These are phyloP conservation scores for Bradysia coprophila DNA, from an alignment of 1,140 invertebrate genomes.

Conservation along the genomic window DNA sequence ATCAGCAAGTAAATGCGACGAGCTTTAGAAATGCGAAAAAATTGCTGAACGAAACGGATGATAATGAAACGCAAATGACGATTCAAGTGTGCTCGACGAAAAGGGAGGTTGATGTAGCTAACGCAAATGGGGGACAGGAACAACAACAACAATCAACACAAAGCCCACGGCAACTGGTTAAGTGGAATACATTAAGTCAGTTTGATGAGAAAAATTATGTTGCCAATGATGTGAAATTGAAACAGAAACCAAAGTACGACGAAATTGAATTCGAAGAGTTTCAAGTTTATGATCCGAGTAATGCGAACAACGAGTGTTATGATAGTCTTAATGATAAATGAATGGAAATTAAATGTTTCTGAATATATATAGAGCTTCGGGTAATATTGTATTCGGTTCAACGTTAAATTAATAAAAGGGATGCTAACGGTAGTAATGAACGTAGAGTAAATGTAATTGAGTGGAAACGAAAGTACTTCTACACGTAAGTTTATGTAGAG, in stretches of 20 bases:
- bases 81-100: neutral
- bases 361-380: too few relatives aligned
- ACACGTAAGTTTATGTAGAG: too few relatives aligned
- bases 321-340: neutral
- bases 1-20: neutral
- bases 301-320: conserved; percentile 5
- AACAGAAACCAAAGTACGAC: conserved; percentile 37
- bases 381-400: too few relatives aligned
- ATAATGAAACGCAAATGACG: neutral
- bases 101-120: neutral
- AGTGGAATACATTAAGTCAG: conserved; percentile 1
- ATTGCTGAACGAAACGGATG: neutral
- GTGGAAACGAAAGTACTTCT: too few relatives aligned
- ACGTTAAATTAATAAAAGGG: too few relatives aligned
- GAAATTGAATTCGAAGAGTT: conserved; percentile 72
- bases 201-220: conserved; percentile 12
- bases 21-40: too few relatives aligned
- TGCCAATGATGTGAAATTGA: conserved; percentile 27
- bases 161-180: neutral
- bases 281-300: conserved; percentile 33
- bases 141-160: neutral
- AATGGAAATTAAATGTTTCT: too few relatives aligned
- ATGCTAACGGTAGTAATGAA: too few relatives aligned
- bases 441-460: too few relatives aligned
- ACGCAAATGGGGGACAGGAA: neutral